Evolutionary conservation across 2,797 vertebrate genomes (phyloP).

Genomic region (Peromyscus eremicus): DNA sequence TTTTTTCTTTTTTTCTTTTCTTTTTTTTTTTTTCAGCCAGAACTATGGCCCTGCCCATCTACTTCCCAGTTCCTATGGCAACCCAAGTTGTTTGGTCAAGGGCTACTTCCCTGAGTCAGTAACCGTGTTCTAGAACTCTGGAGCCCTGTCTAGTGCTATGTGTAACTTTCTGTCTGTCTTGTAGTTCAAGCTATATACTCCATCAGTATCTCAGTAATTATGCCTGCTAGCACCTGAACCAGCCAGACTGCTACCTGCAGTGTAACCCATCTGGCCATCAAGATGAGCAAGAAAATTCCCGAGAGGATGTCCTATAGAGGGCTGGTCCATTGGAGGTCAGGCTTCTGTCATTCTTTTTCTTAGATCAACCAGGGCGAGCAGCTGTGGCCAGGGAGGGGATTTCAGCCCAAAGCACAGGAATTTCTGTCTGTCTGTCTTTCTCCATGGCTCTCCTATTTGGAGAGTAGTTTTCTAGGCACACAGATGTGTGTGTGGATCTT

Average conservation of each 20-base stretch:
- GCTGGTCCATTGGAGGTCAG: neutral
- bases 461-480: neutral
- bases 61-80: neutral
- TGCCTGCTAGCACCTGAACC: neutral
- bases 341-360: neutral
- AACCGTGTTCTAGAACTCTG: constrained; percentile 52
- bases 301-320: fast-evolving
- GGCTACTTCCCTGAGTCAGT: constrained; percentile 66
- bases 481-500: fast-evolving
- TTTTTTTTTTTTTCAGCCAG: constrained; percentile 6
- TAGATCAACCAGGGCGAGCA: neutral
- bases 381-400: neutral
- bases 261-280: constrained; percentile 1
- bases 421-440: fast-evolving
- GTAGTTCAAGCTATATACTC: neutral
- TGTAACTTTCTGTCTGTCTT: neutral
- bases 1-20: neutral
- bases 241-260: constrained; percentile 28
- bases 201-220: constrained; percentile 40
- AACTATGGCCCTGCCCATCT: neutral
- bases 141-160: fast-evolving
- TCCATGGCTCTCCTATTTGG: fast-evolving
- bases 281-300: neutral
- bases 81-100: constrained; percentile 58
- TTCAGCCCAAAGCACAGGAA: fast-evolving